Conservation (phyloP, 2,888 invertebrate genomes). For the Ernsta delagoae region DNA sequence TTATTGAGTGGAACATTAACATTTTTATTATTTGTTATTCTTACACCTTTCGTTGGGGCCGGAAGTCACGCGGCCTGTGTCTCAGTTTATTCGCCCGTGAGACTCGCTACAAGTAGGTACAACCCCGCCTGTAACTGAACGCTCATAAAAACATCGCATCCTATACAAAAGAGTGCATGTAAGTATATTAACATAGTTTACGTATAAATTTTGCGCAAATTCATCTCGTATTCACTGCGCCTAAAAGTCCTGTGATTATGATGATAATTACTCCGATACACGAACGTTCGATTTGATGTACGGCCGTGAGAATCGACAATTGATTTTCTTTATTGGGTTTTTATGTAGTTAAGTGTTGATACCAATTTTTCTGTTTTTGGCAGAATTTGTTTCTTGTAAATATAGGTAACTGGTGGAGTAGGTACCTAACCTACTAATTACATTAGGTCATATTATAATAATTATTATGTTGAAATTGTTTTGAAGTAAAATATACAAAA, state of each 20-base stretch:
- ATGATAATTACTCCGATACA: constrained; percentile 80
- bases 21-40: constrained; percentile 86
- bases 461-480: too few species aligned
- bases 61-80: constrained; percentile 83
- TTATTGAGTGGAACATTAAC: constrained; percentile 86
- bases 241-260: constrained; percentile 77
- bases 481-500: too few species aligned
- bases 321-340: constrained; percentile 60
- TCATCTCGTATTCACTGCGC: constrained; percentile 78
- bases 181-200: constrained; percentile 84
- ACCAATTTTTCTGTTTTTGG: constrained; percentile 37
- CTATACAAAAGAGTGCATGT: constrained; percentile 71
- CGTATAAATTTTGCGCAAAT: constrained; percentile 84
- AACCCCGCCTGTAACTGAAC: constrained; percentile 58
- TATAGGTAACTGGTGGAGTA: too few species aligned
- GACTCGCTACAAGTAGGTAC: constrained; percentile 64
- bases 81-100: constrained; percentile 81
- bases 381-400: constrained; percentile 4
- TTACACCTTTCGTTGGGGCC: constrained; percentile 80
- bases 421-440: too few species aligned
- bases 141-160: constrained; percentile 64
- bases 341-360: not conserved
- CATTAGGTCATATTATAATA: too few species aligned
- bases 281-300: constrained; percentile 78
- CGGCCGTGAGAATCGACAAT: constrained; percentile 81